Evolutionary conservation across 2,113 vertebrate species (phyloP), one percentile per base, ranked within the genome.

Genomic region (Centropus unirufus): DNA sequence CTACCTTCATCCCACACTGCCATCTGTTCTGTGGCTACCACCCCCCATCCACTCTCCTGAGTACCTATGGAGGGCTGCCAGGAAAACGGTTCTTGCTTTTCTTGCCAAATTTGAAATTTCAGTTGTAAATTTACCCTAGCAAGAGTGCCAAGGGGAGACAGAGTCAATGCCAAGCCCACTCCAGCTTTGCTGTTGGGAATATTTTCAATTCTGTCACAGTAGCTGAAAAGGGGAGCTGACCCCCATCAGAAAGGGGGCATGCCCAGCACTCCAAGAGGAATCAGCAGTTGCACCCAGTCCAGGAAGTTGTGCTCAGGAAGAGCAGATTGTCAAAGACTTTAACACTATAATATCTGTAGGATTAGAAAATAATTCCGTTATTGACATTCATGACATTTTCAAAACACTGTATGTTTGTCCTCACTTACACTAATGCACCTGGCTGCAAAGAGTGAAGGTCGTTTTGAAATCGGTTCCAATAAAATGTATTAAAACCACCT

Each of bases 21-120:
- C 96, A 96, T 96, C 95, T 96, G 95, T 93, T 95, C 68, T 64
- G 76, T 85, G 88, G 90, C 72, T 89, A 46, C 83, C 81, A 80
- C 82, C 83, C 89, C 70, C 68, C 57, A 49, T 83, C 82, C 30
- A 30, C 73, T 83, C 84, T 91, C 84, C 87, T 92, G 87, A 95
- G 77, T 91, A 92, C 78, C 82, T 57, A 36, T 85, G 92, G 93
- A 90, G 52, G 44, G 36, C 47, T 96, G 94, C 92, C 95, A 96
- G 90, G 52, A 94, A 93, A 94, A 90, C 57, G 44, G 90, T 88
- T 94, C 92, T n/a, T 95, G 85, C 61, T 92, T 93, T 93, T 84
- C 94, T 94, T 94, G 94, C 94, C 95, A 97, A 68, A 94, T 92
- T 83, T 81, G 76, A 86, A 94, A 95, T 95, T 96, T 96, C 90